phyloP scores from a whole-genome alignment of 1,140 invertebrate genomes.

The Patella vulgata region DNA sequence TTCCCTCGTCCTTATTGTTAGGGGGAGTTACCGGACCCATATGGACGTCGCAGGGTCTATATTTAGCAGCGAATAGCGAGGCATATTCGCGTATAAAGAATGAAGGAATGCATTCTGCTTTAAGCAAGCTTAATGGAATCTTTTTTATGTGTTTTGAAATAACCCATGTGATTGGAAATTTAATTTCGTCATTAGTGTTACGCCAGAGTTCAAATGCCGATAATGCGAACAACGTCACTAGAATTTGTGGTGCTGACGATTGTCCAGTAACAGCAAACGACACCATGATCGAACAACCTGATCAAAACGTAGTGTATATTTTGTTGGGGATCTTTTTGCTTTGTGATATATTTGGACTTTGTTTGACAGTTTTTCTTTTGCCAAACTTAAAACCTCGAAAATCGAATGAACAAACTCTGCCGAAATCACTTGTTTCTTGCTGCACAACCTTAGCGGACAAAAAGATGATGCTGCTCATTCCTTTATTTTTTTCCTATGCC shows the following conservation, averaged over 20 bases:
- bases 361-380: too few species aligned
- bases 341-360: too few species aligned
- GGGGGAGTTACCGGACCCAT: neutral
- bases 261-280: constrained; percentile 14
- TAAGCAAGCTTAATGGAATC: neutral
- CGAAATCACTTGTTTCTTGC: constrained; percentile 9
- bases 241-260: too few species aligned
- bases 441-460: constrained; percentile 9
- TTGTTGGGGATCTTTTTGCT: too few species aligned
- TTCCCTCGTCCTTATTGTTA: neutral
- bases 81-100: too few species aligned
- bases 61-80: neutral
- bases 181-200: neutral
- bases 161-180: neutral
- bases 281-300: constrained; percentile 7
- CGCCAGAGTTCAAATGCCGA: too few species aligned
- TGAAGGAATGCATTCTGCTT: neutral
- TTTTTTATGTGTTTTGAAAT: neutral
- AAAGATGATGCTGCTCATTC: constrained; percentile 14
- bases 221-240: too few species aligned
- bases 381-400: constrained; percentile 3
- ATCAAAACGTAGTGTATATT: too few species aligned
- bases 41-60: neutral
- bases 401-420: neutral
- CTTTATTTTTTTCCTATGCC: constrained; percentile 5